Evolutionary conservation across 2,113 vertebrate genomes (phyloP), one percentile per base, ranked within the genome.

Genomic region (Daboia siamensis): DNA sequence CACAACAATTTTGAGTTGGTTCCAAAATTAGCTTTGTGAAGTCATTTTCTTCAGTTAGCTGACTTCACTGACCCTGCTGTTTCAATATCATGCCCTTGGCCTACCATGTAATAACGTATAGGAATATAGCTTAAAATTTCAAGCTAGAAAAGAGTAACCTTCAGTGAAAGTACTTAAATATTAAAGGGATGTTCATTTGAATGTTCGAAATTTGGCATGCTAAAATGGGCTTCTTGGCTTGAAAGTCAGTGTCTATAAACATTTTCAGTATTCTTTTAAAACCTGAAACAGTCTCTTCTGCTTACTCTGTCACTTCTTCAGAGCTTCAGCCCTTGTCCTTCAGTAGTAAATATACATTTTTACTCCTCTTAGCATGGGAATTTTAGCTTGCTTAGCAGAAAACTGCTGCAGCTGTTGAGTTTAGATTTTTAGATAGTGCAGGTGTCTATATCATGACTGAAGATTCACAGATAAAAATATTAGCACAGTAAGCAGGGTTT

Each of bases 321-420:
- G n/a, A 74, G 86, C n/a, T 56, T 51, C 29, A 91, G 64, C 15
- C 39, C 11, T 24, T 88, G 93, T 80, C 90, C 69, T 93, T 91
- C 90, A 91, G 48, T 39, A 85, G 33, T 61, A 4, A 69, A 91
- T 21, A 57, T 39, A 26, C 91, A 33, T 26, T n/a, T n/a, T 64
- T 87, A 39, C 48, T 91, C n/a, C 26, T 88, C 11, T 26, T 57
- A 9, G 64, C 23, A 46, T 44, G 46, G 87, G 46, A 51, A 46
- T 52, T 86, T 89, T 39, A 89, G n/a, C 87, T 91, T 54, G 39
- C 44, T 59, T 26, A 55, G 55, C 24, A 61, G 23, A 64, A 54
- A 64, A 20, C 15, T 90, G n/a, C 7, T 88, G 24, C 29, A 85
- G 44, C 33, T 23, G n/a, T 84, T 23, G 39, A 20, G 26, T 88